phyloP scores from a whole-genome alignment of 2,888 invertebrate genomes.

The Drymonia ruficornis region DNA sequence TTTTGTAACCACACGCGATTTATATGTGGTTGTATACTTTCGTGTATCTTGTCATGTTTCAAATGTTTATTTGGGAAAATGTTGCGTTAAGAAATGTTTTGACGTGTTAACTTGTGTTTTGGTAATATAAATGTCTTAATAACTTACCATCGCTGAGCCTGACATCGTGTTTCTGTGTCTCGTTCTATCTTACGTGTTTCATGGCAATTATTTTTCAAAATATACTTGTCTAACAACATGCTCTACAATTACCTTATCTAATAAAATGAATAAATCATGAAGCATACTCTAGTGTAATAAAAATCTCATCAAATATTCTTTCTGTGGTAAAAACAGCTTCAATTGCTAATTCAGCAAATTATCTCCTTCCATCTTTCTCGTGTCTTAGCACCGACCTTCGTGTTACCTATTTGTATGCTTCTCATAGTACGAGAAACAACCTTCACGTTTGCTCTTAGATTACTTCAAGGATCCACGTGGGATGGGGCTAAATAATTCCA shows the following conservation, averaged over 20 bases:
- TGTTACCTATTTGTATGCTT: neutral
- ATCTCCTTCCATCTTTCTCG: neutral
- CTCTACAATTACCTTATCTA: too few relatives aligned
- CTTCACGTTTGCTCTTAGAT: constrained; percentile 9
- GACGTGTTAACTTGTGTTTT: neutral
- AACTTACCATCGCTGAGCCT: neutral
- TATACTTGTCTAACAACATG: too few relatives aligned
- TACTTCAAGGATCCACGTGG: constrained; percentile 10
- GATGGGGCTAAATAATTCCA: constrained; percentile 13
- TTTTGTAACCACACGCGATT: neutral
- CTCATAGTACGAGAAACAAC: neutral
- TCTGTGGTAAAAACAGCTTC: neutral
- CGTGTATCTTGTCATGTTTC: neutral
- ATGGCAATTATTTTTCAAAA: too few relatives aligned
- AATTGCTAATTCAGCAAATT: neutral
- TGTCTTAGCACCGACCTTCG: neutral
- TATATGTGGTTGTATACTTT: neutral
- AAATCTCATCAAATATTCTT: neutral
- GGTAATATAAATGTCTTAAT: neutral
- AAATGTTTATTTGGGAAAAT: constrained; percentile 1
- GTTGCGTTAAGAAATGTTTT: neutral
- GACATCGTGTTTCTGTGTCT: neutral
- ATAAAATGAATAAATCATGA: neutral
- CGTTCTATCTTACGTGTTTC: neutral
- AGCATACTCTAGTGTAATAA: neutral